Evolutionary conservation across 2,797 vertebrate species (phyloP), one percentile per base, ranked within the genome.

Genomic region (Malurus splendens): DNA sequence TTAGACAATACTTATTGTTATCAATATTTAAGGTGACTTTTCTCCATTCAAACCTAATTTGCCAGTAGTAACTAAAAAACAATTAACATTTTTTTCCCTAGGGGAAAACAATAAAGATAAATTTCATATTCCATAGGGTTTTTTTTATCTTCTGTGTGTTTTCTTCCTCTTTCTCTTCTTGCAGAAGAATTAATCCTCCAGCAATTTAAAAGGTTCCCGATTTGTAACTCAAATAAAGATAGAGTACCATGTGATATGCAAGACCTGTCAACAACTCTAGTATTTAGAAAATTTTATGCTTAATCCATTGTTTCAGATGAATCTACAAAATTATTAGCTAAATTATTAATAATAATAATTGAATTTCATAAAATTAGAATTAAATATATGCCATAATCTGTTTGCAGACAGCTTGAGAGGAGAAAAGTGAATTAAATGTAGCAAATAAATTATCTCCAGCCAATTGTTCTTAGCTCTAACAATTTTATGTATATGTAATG

Each of bases 341-440:
- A 68, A 75, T 90, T 86, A 48, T 83, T 77, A 52, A 57, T 64
- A 86, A 60, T 64, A 86, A 44, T 41, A 9, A 81, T 80, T 66
- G 2, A 18, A 42, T 85, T 89, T 65, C 8, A 82, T 77, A 55
- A 71, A 66, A 64, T 60, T n/a, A 19, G 45, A 65, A 77, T 72
- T 16, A 77, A 75, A 76, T 82, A 27, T 14, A 41, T 70, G 23
- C 50, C 30, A 51, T 86, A 56, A 78, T 55, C 54, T 87, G 28
- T 73, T 89, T 89, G 50, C 73, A 55, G 47, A 61, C 30, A 88
- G n/a, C 9, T 85, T 74, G 30, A 2, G 3, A 77, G 47, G 16
- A 74, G 65, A 86, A 87, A 78, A 60, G 54, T 33, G 48, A 87
- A 90, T 90, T 91, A 70, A 92, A 83, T 81, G 62, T 78, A 48